Evolutionary conservation across 2,888 invertebrate genomes (phyloP).

Genomic region (Pterostichus madidus): DNA sequence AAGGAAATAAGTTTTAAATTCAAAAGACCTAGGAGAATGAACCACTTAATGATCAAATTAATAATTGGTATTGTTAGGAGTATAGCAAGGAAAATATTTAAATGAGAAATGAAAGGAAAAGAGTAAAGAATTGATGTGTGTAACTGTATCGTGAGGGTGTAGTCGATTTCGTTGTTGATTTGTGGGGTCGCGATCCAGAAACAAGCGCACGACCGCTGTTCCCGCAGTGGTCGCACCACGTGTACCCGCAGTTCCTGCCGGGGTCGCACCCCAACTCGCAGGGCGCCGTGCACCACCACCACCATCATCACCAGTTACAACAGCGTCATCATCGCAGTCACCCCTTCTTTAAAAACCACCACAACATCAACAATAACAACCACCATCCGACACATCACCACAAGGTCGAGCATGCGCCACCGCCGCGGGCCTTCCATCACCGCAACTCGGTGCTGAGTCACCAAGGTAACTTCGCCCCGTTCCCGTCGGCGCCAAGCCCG

Average conservation of each 20-base stretch:
- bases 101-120: no score
- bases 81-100: no score
- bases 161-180: constrained; percentile 31
- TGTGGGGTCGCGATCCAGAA: constrained; percentile 73
- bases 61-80: no score
- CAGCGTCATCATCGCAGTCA: constrained; percentile 78
- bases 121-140: no score
- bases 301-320: constrained; percentile 77
- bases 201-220: constrained; percentile 89
- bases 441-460: constrained; percentile 58
- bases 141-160: constrained; percentile 5
- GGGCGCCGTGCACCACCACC: constrained; percentile 78
- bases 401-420: constrained; percentile 67
- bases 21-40: no score
- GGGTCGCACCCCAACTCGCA: constrained; percentile 90
- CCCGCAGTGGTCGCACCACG: constrained; percentile 97
- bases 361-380: constrained; percentile 81
- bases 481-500: constrained; percentile 12
- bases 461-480: constrained; percentile 55
- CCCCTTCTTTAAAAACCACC: constrained; percentile 79
- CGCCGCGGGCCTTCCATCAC: constrained; percentile 61
- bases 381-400: constrained; percentile 81
- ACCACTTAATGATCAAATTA: no score
- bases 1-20: no score
- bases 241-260: constrained; percentile 95